These are phyloP conservation scores for Gopherus evgoodei DNA, from an alignment of 2,113 vertebrate genomes.

Conservation along the genomic window DNA sequence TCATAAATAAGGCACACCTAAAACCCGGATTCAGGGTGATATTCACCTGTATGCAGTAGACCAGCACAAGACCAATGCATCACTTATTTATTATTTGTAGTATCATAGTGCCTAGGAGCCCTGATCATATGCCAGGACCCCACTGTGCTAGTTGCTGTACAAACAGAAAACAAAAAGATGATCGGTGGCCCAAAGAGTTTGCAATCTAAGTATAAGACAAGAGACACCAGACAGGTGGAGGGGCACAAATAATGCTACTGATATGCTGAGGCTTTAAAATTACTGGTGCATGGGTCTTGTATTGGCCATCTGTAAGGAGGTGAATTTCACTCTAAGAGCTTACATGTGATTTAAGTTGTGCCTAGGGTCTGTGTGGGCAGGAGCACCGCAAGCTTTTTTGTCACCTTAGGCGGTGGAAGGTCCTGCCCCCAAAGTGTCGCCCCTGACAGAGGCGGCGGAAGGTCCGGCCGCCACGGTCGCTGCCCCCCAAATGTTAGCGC, in stretches of 20 bases:
- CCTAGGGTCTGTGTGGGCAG: neutral
- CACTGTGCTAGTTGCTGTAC: neutral
- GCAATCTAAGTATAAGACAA: neutral
- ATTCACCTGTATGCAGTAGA: neutral
- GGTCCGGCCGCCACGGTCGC: too few relatives aligned
- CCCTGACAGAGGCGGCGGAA: too few relatives aligned
- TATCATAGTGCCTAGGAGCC: neutral
- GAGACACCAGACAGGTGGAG: neutral
- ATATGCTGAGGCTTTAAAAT: neutral
- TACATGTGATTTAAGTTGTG: rapidly evolving
- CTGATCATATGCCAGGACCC: neutral
- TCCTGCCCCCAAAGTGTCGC: too few relatives aligned
- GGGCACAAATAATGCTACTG: neutral
- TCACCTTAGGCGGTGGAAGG: too few relatives aligned
- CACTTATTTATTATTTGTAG: neutral
- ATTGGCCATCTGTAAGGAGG: neutral
- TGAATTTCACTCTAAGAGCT: neutral
- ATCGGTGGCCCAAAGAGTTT: neutral
- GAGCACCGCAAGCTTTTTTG: too few relatives aligned
- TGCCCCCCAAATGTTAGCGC: too few relatives aligned
- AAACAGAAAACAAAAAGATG: neutral
- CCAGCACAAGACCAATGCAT: neutral
- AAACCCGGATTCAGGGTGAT: neutral
- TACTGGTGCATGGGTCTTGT: neutral
- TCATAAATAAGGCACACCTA: neutral